Evolutionary conservation across 2,113 vertebrate genomes (phyloP), one percentile per base, ranked within the genome.

Genomic region (Pollimyrus isidori): DNA sequence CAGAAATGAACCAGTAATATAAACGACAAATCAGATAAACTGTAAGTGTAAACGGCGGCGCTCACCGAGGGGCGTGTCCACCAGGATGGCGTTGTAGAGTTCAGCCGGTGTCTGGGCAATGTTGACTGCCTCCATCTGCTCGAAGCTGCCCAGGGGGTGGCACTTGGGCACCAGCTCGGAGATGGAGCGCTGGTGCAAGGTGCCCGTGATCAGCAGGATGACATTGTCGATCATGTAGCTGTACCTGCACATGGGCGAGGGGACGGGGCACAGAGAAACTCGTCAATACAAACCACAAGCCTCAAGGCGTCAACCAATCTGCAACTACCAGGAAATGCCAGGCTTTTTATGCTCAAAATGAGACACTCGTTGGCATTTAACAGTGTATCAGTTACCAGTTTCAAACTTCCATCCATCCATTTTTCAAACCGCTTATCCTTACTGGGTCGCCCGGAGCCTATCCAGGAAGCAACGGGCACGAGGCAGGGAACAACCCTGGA

Each of bases 161-260:
- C 98, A 99, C 92, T 99, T 99, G 69, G 98, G 98, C 90, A 99
- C 98, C 87, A 99, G 95, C 89, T 99, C 98, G 0, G 98, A 97
- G 58, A 99, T 99, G 1, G 98, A 97, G 7, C 98, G 96, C 93
- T 99, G 98, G 93, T 99, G 98, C 92, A 99, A 95, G 0, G 98
- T 99, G 62, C 98, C 98, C 1, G 98, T 99, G 94, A 99, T 99
- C 88, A 99, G 96, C 90, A 99, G 95, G 93, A 99, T 99, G 91
- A 99, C 98, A 0, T 99, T 99, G 94, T 99, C 98, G 0, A 99
- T 99, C 98, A 99, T 99, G 91, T 99, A 99, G 95, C 98, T 99
- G 95, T 99, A 99, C 90, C 98, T 99, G 90, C 2, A n/a, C 56
- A 42, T 46, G 7, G 30, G 19, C 58, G 45, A 65, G 5, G 2